Conservation (phyloP, 2,888 invertebrate species). For the Hemithea aestivaria region DNA sequence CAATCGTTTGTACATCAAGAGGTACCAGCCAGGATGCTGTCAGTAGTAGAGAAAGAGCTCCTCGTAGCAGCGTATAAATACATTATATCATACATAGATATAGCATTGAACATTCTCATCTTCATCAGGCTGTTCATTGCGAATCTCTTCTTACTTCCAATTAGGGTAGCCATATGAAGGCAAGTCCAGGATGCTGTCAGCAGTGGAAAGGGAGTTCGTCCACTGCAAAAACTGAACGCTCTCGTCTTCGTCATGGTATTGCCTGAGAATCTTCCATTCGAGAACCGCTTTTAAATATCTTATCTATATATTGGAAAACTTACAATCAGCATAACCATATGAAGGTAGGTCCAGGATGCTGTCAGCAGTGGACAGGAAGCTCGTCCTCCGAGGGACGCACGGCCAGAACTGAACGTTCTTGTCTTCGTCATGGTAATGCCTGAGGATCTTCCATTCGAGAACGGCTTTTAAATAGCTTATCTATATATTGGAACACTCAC, state of each 20-base stretch:
- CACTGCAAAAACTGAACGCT: constrained; percentile 54
- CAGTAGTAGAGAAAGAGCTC: constrained; percentile 50
- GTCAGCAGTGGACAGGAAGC: constrained; percentile 53
- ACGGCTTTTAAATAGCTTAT: too few relatives aligned
- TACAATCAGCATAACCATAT: constrained; percentile 56
- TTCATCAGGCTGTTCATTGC: constrained; percentile 13
- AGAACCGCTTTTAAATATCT: constrained; percentile 34
- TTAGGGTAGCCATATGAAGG: constrained; percentile 54
- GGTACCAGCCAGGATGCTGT: constrained; percentile 65
- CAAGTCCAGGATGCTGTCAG: constrained; percentile 63
- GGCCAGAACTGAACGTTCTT: constrained; percentile 50
- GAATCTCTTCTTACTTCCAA: constrained; percentile 43
- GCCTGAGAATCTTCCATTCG: constrained; percentile 38
- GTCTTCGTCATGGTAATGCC: constrained; percentile 1
- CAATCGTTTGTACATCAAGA: too few relatives aligned
- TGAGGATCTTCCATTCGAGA: constrained; percentile 14
- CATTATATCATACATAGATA: too few relatives aligned
- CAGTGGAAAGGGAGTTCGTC: constrained; percentile 47
- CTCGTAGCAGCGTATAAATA: constrained; percentile 54
- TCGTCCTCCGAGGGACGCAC: constrained; percentile 52
- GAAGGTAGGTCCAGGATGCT: constrained; percentile 63
- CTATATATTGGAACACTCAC: too few relatives aligned
- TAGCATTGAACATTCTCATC: constrained; percentile 36
- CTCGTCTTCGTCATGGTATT: constrained; percentile 1
- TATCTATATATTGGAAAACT: constrained; percentile 24